phyloP scores from a whole-genome alignment of 2,113 vertebrate genomes.

The Lonchura striata region DNA sequence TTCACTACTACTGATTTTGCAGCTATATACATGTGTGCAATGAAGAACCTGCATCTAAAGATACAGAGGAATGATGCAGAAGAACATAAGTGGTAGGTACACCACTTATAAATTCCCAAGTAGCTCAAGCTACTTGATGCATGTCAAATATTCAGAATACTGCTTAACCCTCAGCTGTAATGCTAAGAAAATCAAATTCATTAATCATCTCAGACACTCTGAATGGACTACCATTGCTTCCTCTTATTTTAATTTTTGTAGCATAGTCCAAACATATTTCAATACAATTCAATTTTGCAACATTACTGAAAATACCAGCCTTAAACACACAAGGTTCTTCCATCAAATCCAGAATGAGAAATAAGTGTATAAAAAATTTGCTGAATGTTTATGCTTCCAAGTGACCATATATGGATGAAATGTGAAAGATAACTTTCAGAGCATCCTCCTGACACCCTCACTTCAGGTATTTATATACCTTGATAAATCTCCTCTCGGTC shows the following conservation, averaged over 20 bases:
- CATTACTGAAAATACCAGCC: neutral
- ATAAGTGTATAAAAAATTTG: neutral
- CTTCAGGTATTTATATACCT: neutral
- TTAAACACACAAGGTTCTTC: neutral
- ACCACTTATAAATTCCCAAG: neutral
- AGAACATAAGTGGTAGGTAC: neutral
- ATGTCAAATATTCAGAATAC: neutral
- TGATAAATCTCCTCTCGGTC: neutral
- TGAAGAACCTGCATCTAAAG: neutral
- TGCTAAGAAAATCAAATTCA: neutral
- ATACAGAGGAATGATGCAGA: neutral
- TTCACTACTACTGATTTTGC: neutral
- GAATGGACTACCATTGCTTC: neutral
- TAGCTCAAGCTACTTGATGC: neutral
- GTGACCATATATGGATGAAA: neutral
- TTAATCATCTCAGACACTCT: neutral
- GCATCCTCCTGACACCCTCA: rapidly evolving
- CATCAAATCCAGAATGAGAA: neutral
- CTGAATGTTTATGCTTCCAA: no score
- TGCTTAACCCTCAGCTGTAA: neutral
- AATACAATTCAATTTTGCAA: neutral
- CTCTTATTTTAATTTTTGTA: neutral
- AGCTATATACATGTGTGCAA: neutral
- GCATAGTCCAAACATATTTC: neutral
- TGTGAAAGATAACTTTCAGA: neutral